phyloP scores from a whole-genome alignment of 2,113 vertebrate genomes.

The Strix aluco region DNA sequence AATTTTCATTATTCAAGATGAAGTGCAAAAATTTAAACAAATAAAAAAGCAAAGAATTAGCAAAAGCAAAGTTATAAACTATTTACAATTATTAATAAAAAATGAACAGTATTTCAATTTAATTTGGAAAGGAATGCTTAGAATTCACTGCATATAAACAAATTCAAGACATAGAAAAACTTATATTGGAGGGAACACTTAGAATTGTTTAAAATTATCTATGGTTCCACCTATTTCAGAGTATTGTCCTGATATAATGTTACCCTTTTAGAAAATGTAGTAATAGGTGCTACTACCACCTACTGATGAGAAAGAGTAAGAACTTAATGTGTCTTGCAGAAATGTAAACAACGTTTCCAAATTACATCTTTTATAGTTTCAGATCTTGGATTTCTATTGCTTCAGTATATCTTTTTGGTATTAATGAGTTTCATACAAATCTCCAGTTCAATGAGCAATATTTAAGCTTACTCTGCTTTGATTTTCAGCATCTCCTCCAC shows the following conservation, averaged over 20 bases:
- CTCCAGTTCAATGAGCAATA: background rate
- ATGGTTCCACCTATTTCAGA: background rate
- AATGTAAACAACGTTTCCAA: background rate
- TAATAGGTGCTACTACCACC: conserved; percentile 33
- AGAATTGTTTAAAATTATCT: background rate
- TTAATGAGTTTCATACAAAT: background rate
- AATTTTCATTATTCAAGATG: background rate
- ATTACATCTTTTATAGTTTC: background rate
- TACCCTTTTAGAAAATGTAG: background rate
- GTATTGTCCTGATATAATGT: background rate
- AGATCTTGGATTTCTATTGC: background rate
- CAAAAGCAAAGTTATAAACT: background rate
- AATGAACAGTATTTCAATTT: background rate
- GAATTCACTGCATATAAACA: background rate
- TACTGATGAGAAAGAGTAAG: conserved; percentile 22
- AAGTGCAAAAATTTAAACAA: background rate
- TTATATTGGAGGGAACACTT: no score
- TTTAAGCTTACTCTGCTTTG: conserved; percentile 82
- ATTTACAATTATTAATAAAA: background rate
- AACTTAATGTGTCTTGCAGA: background rate
- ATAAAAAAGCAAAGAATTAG: background rate
- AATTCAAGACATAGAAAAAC: background rate
- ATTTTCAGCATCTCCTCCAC: conserved; percentile 79
- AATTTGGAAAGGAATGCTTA: background rate
- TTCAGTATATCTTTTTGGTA: background rate